Evolutionary conservation across 2,113 vertebrate species (phyloP).

Genomic region (Corythornis madagascariensis): DNA sequence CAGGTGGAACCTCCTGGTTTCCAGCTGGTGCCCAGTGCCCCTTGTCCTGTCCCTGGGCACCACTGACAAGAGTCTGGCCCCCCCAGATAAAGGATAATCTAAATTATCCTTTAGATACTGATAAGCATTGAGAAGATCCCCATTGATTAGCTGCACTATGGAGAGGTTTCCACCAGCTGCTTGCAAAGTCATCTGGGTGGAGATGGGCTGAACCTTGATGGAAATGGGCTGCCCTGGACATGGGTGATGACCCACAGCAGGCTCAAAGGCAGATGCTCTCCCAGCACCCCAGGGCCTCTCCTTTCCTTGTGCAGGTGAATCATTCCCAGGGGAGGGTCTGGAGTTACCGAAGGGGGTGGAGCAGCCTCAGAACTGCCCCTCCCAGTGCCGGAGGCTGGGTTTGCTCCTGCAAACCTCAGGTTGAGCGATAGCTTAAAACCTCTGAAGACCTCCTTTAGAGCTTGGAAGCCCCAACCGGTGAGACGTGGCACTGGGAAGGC

Average conservation of each 20-base stretch:
- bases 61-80: not conserved
- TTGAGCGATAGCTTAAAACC: not conserved
- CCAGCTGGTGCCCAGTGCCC: not conserved
- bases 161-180: not conserved
- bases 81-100: not conserved
- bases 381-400: not conserved
- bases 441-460: not conserved
- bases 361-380: not conserved
- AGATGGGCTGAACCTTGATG: not conserved
- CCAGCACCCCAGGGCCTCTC: not conserved
- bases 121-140: not conserved
- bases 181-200: fast-evolving
- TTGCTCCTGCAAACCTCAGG: not conserved
- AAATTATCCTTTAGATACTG: not conserved
- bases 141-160: not conserved
- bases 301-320: not conserved
- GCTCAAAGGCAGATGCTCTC: fast-evolving
- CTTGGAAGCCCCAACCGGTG: not conserved
- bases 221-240: not conserved
- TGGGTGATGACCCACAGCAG: fast-evolving
- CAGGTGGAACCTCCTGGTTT: not conserved
- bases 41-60: not conserved
- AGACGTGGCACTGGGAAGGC: not conserved
- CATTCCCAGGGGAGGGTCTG: not conserved
- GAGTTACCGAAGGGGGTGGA: not conserved